These are phyloP conservation scores for Prolemur simus DNA, from an alignment of 2,113 vertebrate genomes.

Conservation along the genomic window DNA sequence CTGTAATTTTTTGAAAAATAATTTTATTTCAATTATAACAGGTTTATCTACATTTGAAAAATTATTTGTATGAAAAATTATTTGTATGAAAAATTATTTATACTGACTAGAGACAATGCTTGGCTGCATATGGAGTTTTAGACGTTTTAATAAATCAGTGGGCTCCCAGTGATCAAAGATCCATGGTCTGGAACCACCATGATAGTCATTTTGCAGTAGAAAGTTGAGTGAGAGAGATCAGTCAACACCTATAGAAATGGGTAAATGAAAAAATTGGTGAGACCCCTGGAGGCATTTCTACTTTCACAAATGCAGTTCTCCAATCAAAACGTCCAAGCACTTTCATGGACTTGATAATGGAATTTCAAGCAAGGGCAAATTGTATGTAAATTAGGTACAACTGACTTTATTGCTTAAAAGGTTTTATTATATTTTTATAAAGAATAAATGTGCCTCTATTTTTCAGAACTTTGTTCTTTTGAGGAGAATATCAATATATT, in stretches of 20 bases:
- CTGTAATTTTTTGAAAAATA: not conserved
- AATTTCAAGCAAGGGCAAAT: conserved; percentile 15
- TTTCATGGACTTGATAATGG: not conserved
- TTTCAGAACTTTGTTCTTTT: not conserved
- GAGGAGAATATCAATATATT: not conserved
- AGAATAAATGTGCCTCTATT: not conserved
- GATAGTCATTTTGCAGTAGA: not conserved
- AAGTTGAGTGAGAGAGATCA: not conserved
- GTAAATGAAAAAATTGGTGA: not conserved
- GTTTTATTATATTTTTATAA: not conserved
- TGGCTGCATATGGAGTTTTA: not conserved
- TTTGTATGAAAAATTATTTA: not conserved
- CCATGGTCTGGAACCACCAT: not conserved
- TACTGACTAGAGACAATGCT: not conserved
- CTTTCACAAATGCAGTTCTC: not conserved
- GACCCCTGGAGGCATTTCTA: not conserved
- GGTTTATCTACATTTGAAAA: not conserved
- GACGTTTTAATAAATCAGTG: conserved; percentile 8
- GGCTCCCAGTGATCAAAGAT: not conserved
- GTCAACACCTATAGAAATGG: not conserved
- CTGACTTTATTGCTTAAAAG: not conserved
- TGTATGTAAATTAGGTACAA: not conserved
- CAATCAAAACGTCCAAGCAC: not conserved
- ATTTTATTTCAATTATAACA: not conserved
- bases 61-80: not conserved